Evolutionary conservation across 2,888 invertebrate genomes (phyloP), one percentile per base, ranked within the genome.

Genomic region (Melangyna quadrimaculata): DNA sequence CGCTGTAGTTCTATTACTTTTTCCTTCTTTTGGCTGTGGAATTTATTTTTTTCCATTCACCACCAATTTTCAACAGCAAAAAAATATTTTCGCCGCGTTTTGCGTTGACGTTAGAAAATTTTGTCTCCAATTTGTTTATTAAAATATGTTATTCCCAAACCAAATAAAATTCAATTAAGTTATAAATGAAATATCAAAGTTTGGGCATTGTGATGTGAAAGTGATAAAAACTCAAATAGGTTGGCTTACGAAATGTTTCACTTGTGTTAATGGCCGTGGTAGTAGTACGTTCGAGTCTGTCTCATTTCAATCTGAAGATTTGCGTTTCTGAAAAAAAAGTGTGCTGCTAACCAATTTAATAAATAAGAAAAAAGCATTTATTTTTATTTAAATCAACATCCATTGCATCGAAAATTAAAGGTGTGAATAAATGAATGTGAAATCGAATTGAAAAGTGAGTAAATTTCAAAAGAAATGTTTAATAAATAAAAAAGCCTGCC

Each of bases 81-180:
- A 51, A 79, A 65, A 43, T 71, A 29, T 53, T 74, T 84, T 84
- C 83, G 83, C 83, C 83, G 83, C 83, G 71, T 67, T 84, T 79
- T 43, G 9, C 32, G 29, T 65, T 84, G 79, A 75, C 74, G 74
- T 78, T 75, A 67, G 29, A 29, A 55, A 43, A 74, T 57, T 65
- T 48, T 78, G n/a, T 74, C 35, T 40, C 71, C 29, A 43, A 79
- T 79, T 79, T 83, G 82, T 83, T 79, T 84, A 75, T 83, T 75
- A 45, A 45, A 71, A 65, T 48, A 43, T 29, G 29, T 53, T 57
- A 57, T 8, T 1, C 12, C 7, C 32, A 1, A 48, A 70, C 65
- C 40, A 63, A 63, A 43, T 22, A 17, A 51, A 51, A 12, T 19
- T 51, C 3, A 9, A 32, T 43, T 14, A 12, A 63, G 19, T 63